Conservation (phyloP, 2,113 vertebrate genomes). For the Pelmatolapia mariae region DNA sequence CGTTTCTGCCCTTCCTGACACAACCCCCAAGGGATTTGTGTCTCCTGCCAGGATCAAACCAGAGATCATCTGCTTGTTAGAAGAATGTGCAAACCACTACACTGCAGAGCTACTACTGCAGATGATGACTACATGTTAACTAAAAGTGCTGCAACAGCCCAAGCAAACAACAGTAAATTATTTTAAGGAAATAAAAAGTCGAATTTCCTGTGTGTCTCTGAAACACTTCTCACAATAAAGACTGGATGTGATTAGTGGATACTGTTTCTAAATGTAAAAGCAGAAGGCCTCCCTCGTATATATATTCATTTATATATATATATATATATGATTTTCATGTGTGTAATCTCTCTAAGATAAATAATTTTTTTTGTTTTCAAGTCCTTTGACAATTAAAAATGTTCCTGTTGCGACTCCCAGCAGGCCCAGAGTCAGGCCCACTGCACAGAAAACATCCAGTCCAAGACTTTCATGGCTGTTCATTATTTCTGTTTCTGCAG, state of each 20-base stretch:
- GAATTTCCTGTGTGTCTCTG: neutral
- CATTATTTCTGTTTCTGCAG: slow-evolving; percentile 6
- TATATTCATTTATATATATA: too few species aligned
- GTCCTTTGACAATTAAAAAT: slow-evolving; percentile 28
- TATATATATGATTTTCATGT: neutral
- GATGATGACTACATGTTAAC: neutral
- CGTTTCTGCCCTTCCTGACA: neutral
- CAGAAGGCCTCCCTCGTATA: too few species aligned
- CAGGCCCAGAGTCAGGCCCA: slow-evolving; percentile 17
- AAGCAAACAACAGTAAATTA: neutral
- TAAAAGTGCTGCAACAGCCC: neutral
- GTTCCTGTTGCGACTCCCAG: slow-evolving; percentile 20
- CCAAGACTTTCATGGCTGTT: neutral
- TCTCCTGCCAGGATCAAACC: neutral
- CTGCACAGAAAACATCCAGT: slow-evolving; percentile 36
- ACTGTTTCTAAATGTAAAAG: neutral
- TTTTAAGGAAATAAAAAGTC: neutral
- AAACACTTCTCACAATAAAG: neutral
- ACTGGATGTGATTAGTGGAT: neutral
- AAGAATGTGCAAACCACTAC: neutral
- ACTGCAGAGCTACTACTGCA: neutral
- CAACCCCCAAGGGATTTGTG: neutral
- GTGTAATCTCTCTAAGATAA: neutral
- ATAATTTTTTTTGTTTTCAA: neutral
- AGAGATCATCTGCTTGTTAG: neutral